Conservation (phyloP, 1,140 invertebrate species). For the Macrocentrus cingulum region DNA sequence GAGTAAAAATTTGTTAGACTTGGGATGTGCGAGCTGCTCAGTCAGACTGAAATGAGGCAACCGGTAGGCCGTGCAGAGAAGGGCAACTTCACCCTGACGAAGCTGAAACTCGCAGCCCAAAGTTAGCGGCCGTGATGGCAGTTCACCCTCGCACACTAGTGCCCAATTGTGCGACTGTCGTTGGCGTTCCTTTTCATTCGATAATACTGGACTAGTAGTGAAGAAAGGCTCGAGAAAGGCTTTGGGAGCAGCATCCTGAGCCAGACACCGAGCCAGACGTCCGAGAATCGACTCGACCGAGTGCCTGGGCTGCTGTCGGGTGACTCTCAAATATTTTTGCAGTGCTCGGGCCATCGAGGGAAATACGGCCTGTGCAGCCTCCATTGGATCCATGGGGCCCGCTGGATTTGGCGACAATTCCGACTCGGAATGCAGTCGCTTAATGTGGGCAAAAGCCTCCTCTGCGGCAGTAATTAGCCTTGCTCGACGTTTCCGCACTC, state of each 20-base stretch:
- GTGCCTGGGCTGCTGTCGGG: constrained; percentile 91
- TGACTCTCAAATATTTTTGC: constrained; percentile 94
- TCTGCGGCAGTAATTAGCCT: constrained; percentile 90
- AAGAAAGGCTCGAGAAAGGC: constrained; percentile 91
- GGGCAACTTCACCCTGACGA: constrained; percentile 88
- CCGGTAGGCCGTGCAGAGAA: constrained; percentile 81
- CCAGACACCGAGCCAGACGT: constrained; percentile 87
- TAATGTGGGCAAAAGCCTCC: constrained; percentile 96
- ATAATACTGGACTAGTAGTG: constrained; percentile 73
- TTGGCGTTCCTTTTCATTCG: constrained; percentile 75
- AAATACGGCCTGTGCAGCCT: constrained; percentile 96
- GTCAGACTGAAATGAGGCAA: constrained; percentile 92
- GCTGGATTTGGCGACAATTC: constrained; percentile 55
- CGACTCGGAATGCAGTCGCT: constrained; percentile 71
- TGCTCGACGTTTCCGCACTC: constrained; percentile 87
- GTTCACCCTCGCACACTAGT: constrained; percentile 81
- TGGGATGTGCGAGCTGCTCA: constrained; percentile 94
- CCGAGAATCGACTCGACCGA: constrained; percentile 87
- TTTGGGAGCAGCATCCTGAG: constrained; percentile 89
- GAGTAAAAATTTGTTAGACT: constrained; percentile 93
- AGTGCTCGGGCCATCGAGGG: constrained; percentile 92
- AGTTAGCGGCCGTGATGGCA: constrained; percentile 80
- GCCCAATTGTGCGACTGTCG: constrained; percentile 86
- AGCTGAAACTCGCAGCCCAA: constrained; percentile 87
- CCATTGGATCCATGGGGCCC: constrained; percentile 84